Evolutionary conservation across 1,140 invertebrate species (phyloP), one percentile per base, ranked within the genome.

Genomic region (Parapsyche elsis): DNA sequence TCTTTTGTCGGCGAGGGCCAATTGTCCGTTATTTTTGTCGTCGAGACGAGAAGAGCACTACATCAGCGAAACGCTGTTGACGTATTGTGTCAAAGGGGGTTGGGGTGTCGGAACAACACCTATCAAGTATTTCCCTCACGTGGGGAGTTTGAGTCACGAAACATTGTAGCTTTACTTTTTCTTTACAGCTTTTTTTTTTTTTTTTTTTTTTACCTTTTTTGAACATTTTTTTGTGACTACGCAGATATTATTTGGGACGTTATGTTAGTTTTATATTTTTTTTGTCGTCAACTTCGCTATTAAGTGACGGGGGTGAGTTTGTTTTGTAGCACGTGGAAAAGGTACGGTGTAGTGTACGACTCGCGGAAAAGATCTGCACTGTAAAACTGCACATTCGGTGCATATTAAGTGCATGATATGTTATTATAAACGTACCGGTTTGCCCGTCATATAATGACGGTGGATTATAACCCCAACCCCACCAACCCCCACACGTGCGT

Each of bases 21-120:
- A 67, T 67, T 67, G 64, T 67, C 64, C 64, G 21, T 30, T 24
- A 67, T 67, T 67, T 30, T 67, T 23, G 21, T 16, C 16, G 16
- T 16, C 64, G 21, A n/a, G 24, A 53, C 12, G 16, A 53, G 10
- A 53, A 53, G 64, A 24, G 64, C 9, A 67, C 24, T 24, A 67
- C 64, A 67, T 67, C 64, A 26, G 64, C 64, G 23, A 67, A 67
- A 67, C n/a, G 24, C 24, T 12, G 64, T 67, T 67, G 64, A 67
- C 64, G 64, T 67, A 67, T 61, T 61, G 57, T 30, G 19, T 12
- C 21, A 53, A 53, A 5, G 2, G 10, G 12, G 49, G 30, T 38
- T n/a, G 16, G 49, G 64, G 64, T 14, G 9, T 16, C 64, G 24
- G 21, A 23, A 19, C 21, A 23, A 67, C 64, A 67, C 64, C 64